phyloP scores from a whole-genome alignment of 2,113 vertebrate species.

The Anoura caudifer region DNA sequence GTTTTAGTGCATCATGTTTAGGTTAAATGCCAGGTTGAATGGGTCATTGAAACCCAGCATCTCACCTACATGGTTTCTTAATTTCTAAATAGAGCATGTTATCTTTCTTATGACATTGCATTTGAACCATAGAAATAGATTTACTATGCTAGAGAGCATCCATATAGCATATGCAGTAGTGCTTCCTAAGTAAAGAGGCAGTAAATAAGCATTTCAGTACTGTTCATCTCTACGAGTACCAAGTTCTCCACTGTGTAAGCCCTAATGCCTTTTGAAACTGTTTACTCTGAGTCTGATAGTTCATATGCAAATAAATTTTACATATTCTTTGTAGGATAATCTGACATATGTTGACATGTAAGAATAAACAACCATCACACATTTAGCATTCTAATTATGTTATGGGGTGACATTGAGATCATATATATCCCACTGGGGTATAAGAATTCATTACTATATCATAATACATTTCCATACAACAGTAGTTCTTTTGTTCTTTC shows the following conservation, averaged over 20 bases:
- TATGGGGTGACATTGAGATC: slow-evolving; percentile 22
- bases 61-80: slow-evolving; percentile 53
- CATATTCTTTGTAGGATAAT: slow-evolving; percentile 16
- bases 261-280: slow-evolving; percentile 57
- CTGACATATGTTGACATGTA: not conserved
- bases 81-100: slow-evolving; percentile 56
- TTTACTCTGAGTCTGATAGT: slow-evolving; percentile 47
- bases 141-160: slow-evolving; percentile 63
- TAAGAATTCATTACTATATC: slow-evolving; percentile 53
- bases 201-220: slow-evolving; percentile 71
- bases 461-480: slow-evolving; percentile 59
- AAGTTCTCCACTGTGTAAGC: slow-evolving; percentile 69
- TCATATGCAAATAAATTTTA: slow-evolving; percentile 63
- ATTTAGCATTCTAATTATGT: slow-evolving; percentile 7
- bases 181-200: slow-evolving; percentile 62
- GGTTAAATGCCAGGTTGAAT: slow-evolving; percentile 70
- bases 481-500: slow-evolving; percentile 61
- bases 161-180: slow-evolving; percentile 28
- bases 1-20: slow-evolving; percentile 65
- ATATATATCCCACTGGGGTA: not conserved
- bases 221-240: slow-evolving; percentile 45
- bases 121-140: slow-evolving; percentile 66
- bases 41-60: slow-evolving; percentile 61
- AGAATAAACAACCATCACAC: not conserved
- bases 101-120: slow-evolving; percentile 63